Base-by-base conservation (phyloP, 2,797 vertebrate genomes). In the Xiphophorus birchmanni region DNA sequence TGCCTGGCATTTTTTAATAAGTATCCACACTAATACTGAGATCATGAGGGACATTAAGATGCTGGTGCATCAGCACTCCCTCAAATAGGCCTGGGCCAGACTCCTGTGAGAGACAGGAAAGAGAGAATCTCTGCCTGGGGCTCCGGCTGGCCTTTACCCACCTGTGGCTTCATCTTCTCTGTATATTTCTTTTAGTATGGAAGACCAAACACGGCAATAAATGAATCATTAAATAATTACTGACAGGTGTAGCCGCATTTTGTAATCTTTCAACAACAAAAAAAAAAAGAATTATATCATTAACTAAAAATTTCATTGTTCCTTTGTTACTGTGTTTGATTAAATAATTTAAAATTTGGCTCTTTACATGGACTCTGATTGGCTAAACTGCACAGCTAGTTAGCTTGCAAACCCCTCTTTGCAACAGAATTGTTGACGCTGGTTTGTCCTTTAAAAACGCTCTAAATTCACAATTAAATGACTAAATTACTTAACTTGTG, bases 1-100 rank as follows among this genome's bases (percentile, higher is more conserved):
- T 29, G 84, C 80, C 80, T 69, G 84, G 80, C 76, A 87, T 87
- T 93, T 92, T 63, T 94, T 94, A 92, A 89, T 91, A 92, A 93
- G 82, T 42, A 83, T 87, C 88, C 67, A 84, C 87, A 89, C 82
- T 85, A 88, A 91, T 84, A 79, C 56, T 12, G 75, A 75, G 87
- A 87, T 86, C 93, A 89, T 29, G 77, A 87, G 93, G 93, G 92
- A 92, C 78, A 26, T 76, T 90, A 87, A 87, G 77, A 82, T 87
- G 83, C 89, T 89, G 77, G 86, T 81, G 91, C 90, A 87, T 92
- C 91, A 92, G 93, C 92, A 90, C 40, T 84, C 87, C 82, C 87
- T 92, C 81, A 91, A 88, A 89, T 87, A 60, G 90, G 89, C 13
- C 79, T 44, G 42, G 44, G 26, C 81, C 81, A 75, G 75, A 74